Evolutionary conservation across 2,797 vertebrate genomes (phyloP).

Genomic region (Scolopax rusticola): DNA sequence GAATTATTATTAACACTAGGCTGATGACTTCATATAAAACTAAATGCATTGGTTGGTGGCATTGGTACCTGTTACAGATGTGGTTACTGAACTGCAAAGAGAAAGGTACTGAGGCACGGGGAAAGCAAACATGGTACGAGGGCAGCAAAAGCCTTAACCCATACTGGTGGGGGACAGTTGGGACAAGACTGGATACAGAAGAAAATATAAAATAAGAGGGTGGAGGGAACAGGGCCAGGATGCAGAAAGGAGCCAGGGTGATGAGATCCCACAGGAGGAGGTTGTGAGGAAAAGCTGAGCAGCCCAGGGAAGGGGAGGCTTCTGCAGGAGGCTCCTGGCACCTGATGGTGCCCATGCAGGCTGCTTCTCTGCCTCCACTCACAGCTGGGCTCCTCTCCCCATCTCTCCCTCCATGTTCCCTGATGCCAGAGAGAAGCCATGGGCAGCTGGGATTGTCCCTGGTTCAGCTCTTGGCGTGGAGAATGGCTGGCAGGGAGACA

Average conservation of each 20-base stretch:
- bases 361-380: not conserved
- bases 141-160: not conserved
- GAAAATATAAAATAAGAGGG: not conserved
- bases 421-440: accelerated
- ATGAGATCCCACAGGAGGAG: not conserved
- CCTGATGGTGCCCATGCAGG: accelerated
- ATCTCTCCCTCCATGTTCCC: not conserved
- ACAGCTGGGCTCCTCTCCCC: accelerated
- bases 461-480: accelerated
- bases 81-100: not conserved
- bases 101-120: not conserved
- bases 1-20: not conserved
- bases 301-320: not conserved
- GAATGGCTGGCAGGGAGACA: not conserved
- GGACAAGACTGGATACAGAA: not conserved
- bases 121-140: accelerated
- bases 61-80: not conserved
- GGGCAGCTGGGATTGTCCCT: not conserved
- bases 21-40: not conserved
- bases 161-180: not conserved
- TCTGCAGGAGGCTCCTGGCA: not conserved
- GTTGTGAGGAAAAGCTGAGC: not conserved
- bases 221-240: not conserved
- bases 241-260: not conserved
- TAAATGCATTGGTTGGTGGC: not conserved